Conservation (phyloP, 2,113 vertebrate genomes). For the Heptranchias perlo region DNA sequence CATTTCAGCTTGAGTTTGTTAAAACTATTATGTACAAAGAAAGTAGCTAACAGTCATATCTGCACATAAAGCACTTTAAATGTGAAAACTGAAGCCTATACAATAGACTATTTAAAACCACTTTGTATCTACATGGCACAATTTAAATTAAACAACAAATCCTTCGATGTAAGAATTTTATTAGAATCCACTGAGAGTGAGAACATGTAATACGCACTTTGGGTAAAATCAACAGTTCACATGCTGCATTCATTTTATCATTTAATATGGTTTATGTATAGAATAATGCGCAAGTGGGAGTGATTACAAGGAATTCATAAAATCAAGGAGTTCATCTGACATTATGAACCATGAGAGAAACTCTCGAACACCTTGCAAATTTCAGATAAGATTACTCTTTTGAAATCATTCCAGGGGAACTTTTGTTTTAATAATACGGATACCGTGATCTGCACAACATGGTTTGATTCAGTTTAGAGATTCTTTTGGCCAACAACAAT, state of each 20-base stretch:
- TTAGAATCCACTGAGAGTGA: not conserved
- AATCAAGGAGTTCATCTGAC: not conserved
- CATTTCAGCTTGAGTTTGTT: not conserved
- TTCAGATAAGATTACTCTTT: not conserved
- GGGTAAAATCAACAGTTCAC: not conserved
- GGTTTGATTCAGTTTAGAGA: not conserved
- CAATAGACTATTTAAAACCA: not conserved
- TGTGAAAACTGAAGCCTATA: not conserved
- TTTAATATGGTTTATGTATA: not conserved
- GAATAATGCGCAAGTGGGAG: not conserved
- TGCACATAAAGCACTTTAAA: conserved; percentile 1
- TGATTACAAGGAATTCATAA: not conserved
- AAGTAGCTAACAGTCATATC: not conserved
- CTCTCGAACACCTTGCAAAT: not conserved
- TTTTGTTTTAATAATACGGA: not conserved
- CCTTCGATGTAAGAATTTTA: not conserved
- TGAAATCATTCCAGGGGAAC: not conserved
- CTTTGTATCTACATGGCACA: not conserved
- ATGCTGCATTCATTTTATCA: not conserved
- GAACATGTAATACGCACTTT: not conserved
- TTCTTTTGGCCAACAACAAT: no score
- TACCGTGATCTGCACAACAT: not conserved
- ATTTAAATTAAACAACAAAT: conserved; percentile 6
- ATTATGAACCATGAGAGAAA: not conserved
- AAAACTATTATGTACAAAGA: not conserved